Base-by-base conservation (phyloP, 35 echinoderm and acorn worm species). In the Strongylocentrotus purpuratus region DNA sequence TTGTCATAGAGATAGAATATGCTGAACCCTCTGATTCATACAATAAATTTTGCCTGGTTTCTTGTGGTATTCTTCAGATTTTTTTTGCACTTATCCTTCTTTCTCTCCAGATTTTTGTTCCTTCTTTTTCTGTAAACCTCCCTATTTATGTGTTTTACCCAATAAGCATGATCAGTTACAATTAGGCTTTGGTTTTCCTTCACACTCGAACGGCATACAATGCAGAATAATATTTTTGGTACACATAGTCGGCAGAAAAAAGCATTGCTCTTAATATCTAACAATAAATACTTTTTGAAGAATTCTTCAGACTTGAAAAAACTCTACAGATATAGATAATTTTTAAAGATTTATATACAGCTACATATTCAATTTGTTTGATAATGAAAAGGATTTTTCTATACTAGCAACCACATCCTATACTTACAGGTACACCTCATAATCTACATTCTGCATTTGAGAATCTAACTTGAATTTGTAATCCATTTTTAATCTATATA, bases 261-360 rank as follows among this genome's bases (percentile, higher is more conserved):
- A 89, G 87, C 20, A 89, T 32, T 6, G 33, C 87, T 89, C 87
- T 89, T 45, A 70, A 70, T 70, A 33, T 89, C 87, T 89, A 89
- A 89, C 87, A 89, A 89, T 89, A 89, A 89, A 89, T 89, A 89
- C 33, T 89, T 78, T 55, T 89, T 89, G 20, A 89, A 89, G 45
- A 89, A 45, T 89, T 45, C 45, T 46, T 89, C 87, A 45, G 87
- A 89, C 32, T 89, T 78, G 45, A 89, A 89, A 89, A 22, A 89
- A 28, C 87, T 45, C 45, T 46, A 25, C 15, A 89, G 87, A 89
- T 89, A 89, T 89, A 89, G 45, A 45, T 46, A 33, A 15, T 45
- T 28, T 89, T 89, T 41, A 89, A 89, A 89, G 87, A 35, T 89
- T 45, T 89, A 89, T 89, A 89, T 89, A 89, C 87, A 89, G 87